phyloP scores from a whole-genome alignment of 2,888 invertebrate genomes.

The Torymus aiolomorphi region DNA sequence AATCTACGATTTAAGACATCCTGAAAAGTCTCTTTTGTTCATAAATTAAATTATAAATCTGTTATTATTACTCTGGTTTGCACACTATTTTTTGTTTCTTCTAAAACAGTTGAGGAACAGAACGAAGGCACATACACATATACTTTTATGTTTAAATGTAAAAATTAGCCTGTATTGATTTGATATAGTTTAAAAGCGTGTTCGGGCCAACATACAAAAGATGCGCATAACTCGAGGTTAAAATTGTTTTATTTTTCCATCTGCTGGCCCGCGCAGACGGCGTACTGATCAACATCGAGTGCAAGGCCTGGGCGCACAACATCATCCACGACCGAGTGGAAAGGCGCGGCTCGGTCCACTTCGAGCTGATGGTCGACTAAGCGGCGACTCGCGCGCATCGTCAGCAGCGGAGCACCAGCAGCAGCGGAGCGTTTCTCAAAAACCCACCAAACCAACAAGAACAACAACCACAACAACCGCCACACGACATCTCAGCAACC shows the following conservation, averaged over 20 bases:
- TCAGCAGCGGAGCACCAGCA: slow-evolving; percentile 28
- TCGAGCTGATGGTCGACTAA: slow-evolving; percentile 95
- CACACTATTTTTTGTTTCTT: too few relatives aligned
- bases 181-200: too few relatives aligned
- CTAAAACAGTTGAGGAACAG: too few relatives aligned
- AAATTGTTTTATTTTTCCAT: not conserved
- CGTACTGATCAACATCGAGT: slow-evolving; percentile 93
- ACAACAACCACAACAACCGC: slow-evolving; percentile 10
- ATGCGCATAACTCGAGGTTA: too few relatives aligned
- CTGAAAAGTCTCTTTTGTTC: too few relatives aligned
- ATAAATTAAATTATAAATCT: too few relatives aligned
- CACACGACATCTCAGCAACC: not conserved
- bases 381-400: not conserved
- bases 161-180: too few relatives aligned
- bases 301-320: slow-evolving; percentile 95
- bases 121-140: too few relatives aligned
- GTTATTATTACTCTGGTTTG: too few relatives aligned
- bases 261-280: slow-evolving; percentile 79
- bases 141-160: too few relatives aligned
- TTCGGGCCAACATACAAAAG: too few relatives aligned
- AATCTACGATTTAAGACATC: too few relatives aligned
- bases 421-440: slow-evolving; percentile 40
- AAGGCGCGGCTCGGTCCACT: slow-evolving; percentile 94
- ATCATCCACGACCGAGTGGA: slow-evolving; percentile 91
- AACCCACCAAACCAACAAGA: slow-evolving; percentile 9